Conservation (phyloP, 2,797 vertebrate species). For the Bovichtus diacanthus region DNA sequence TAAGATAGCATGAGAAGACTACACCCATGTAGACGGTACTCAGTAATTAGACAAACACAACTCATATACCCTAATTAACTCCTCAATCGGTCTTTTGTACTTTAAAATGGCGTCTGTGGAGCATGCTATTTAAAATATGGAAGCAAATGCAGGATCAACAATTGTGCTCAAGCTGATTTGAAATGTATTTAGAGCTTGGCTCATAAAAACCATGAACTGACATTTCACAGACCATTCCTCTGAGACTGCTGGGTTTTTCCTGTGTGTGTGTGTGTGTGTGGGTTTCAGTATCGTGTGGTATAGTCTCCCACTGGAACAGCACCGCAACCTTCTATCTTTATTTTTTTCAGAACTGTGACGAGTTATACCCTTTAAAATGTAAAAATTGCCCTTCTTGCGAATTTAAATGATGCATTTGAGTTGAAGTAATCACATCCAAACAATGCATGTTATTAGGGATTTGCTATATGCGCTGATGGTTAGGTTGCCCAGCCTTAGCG, state of each 20-base stretch:
- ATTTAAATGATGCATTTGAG: constrained; percentile 18
- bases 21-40: neutral
- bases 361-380: constrained; percentile 26
- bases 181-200: constrained; percentile 15
- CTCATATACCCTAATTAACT: neutral
- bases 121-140: neutral
- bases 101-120: neutral
- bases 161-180: constrained; percentile 1
- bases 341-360: neutral
- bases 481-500: neutral
- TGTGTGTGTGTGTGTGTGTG: neutral
- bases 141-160: neutral
- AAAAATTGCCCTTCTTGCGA: neutral
- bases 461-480: constrained; percentile 1
- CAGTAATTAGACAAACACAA: neutral
- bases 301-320: neutral
- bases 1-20: neutral
- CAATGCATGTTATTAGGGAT: constrained; percentile 3
- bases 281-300: neutral
- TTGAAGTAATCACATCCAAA: constrained; percentile 10
- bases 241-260: neutral
- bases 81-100: neutral
- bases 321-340: neutral
- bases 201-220: constrained; percentile 34
- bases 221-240: constrained; percentile 39